phyloP scores from a whole-genome alignment of 1,140 invertebrate species.

The Lasioglossum baleicum region DNA sequence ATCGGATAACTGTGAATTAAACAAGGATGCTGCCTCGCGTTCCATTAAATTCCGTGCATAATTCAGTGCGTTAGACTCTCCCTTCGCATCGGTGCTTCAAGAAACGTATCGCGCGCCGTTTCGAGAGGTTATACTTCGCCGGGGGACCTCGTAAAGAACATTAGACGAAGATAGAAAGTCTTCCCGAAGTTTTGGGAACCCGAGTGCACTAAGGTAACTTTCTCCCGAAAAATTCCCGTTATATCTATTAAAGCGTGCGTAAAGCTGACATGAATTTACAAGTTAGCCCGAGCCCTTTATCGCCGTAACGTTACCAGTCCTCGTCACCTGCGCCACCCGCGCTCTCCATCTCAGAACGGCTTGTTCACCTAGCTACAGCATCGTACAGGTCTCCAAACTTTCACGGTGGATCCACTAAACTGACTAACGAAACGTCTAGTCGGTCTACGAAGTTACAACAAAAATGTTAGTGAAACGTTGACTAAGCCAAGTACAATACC shows the following conservation, averaged over 20 bases:
- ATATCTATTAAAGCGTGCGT: constrained; percentile 9
- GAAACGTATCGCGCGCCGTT: not conserved
- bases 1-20: constrained; percentile 2
- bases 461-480: no score
- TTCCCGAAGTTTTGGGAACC: not conserved
- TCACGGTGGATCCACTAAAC: no score
- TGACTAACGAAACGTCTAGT: no score
- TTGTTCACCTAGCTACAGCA: no score
- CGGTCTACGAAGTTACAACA: no score
- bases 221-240: constrained; percentile 4
- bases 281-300: not conserved
- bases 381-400: no score
- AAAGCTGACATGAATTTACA: constrained; percentile 15
- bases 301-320: not conserved
- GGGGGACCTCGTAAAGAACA: not conserved
- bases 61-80: not conserved
- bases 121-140: no score
- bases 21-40: not conserved
- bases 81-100: not conserved
- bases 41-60: constrained; percentile 9
- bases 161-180: not conserved
- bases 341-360: not conserved
- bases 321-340: not conserved
- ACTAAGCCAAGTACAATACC: no score
- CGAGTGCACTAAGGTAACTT: not conserved